Evolutionary conservation across 2,797 vertebrate species (phyloP), one percentile per base, ranked within the genome.

Genomic region (Sebastes iracundus): DNA sequence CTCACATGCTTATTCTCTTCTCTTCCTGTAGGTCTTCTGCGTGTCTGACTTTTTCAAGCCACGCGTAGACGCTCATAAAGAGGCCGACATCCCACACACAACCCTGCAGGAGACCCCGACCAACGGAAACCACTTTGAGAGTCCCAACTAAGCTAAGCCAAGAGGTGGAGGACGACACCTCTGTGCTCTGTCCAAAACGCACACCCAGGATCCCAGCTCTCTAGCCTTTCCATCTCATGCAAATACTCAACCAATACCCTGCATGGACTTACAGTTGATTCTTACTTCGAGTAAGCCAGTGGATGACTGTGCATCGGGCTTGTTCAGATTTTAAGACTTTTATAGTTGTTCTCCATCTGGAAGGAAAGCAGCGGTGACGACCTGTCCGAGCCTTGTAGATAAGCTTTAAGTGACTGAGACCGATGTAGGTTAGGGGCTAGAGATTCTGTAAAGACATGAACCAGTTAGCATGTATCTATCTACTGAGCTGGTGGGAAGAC

Each of bases 31-130:
- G 99, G 97, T 96, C 75, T 95, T 97, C 33, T 98, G 94, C 0
- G 97, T 99, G 74, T 99, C 99, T 0, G 97, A 98, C 93, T 99
- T 99, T 90, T 99, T 99, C 94, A 98, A 98, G 93, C 93, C 92
- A 9, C 90, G 74, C 8, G 90, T 71, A 2, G 90, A 92, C 4
- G 92, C 93, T 32, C 92, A 86, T 2, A 96, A 95, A 83, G 96
- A 97, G 6, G 92, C 88, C 0, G 97, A 97, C 12, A 92, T 94
- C 76, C 96, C 96, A 1, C 98, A 99, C 62, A 96, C 97, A 5
- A 97, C 95, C 60, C 94, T 99, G 38, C 97, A 97, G 20, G 98
- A 99, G 86, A 97, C 97, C 0, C 94, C 97, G 1, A 97, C 97
- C 3, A 96, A 97, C 0, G 97, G 96, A 91, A 98, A 97, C 94